phyloP scores from a whole-genome alignment of 2,888 invertebrate species.

The Tenthredo amoena region DNA sequence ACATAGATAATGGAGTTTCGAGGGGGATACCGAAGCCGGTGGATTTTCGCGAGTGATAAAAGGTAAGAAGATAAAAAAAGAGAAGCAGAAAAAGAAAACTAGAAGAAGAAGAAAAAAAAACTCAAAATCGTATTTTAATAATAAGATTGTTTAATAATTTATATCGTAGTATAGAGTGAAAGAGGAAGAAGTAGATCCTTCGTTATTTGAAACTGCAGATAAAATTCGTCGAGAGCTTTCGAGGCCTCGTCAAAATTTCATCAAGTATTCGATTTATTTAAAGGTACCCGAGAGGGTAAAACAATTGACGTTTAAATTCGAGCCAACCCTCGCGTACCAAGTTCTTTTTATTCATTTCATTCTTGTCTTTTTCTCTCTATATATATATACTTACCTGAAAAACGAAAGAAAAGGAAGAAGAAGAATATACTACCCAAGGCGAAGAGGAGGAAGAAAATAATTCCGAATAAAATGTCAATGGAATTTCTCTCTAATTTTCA shows the following conservation, averaged over 20 bases:
- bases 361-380: background rate
- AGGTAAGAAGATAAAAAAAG: too few relatives aligned
- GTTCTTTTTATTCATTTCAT: background rate
- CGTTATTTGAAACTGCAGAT: background rate
- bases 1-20: background rate
- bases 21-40: background rate
- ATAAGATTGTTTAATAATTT: background rate
- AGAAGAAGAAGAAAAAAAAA: background rate
- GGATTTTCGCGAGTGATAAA: background rate
- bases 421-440: background rate
- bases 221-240: background rate
- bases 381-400: background rate
- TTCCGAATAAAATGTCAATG: background rate
- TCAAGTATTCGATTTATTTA: constrained; percentile 17
- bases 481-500: background rate
- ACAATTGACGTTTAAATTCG: constrained; percentile 30
- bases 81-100: background rate
- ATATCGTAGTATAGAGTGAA: background rate
- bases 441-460: background rate
- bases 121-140: background rate
- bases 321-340: background rate
- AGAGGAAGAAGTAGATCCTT: background rate
- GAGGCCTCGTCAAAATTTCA: constrained; percentile 15
- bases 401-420: background rate
- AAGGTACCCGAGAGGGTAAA: background rate